Conservation (phyloP, 2,888 invertebrate genomes). For the Hydrotaea cyrtoneurina region DNA sequence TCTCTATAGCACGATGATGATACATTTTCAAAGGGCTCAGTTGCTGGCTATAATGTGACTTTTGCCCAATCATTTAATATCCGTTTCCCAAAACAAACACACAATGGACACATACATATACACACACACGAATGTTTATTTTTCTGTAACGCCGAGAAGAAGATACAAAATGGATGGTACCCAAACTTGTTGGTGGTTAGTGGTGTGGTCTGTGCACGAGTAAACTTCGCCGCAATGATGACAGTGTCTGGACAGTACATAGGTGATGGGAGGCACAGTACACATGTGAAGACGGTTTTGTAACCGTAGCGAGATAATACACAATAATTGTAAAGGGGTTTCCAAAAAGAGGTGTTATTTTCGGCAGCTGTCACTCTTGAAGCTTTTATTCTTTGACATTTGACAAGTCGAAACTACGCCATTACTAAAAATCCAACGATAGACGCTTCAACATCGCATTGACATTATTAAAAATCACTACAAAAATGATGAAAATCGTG, state of each 20-base stretch:
- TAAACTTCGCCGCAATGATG: conserved; percentile 4
- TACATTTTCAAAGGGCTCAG: not conserved
- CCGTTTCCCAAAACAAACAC: conserved; percentile 13
- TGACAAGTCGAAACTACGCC: no score
- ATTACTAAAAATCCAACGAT: no score
- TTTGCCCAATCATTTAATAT: conserved; percentile 16
- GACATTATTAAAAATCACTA: no score
- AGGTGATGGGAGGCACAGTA: not conserved
- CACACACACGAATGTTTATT: not conserved
- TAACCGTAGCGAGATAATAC: not conserved
- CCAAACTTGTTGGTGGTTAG: conserved; percentile 16
- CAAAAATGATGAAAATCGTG: no score
- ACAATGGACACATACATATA: not conserved
- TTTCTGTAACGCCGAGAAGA: not conserved
- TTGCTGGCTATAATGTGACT: not conserved
- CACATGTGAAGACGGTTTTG: not conserved
- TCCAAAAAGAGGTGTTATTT: no score
- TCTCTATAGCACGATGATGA: not conserved
- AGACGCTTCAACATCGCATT: no score
- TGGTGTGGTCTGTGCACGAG: not conserved
- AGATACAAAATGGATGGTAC: not conserved
- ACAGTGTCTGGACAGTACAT: not conserved
- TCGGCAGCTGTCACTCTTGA: no score
- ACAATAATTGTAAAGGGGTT: no score
- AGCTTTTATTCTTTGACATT: no score